A percentile compares a stretch with the other conserved stretches of the same genome.
These are phyloP conservation scores for Tyto alba DNA, from an alignment of 2,113 vertebrate species.

Conservation along the genomic window DNA sequence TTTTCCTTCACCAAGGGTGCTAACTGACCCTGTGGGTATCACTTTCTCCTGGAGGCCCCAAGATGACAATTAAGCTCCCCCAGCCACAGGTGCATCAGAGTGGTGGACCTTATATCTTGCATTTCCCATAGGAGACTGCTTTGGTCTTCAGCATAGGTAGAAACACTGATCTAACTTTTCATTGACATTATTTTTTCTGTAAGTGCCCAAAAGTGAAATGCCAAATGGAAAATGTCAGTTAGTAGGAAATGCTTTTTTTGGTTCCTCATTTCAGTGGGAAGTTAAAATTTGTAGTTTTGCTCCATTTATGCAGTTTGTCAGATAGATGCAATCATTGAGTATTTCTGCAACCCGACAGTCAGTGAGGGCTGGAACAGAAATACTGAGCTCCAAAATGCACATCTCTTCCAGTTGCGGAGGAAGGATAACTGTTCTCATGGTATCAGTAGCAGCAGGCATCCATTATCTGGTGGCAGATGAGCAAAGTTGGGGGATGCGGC, in stretches of 20 bases:
- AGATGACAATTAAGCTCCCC: not conserved
- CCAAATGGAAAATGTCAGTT: not conserved
- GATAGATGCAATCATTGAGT: not conserved
- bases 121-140: not conserved
- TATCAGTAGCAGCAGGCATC: not conserved
- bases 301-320: not conserved
- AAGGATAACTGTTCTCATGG: not conserved
- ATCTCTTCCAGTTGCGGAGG: not conserved
- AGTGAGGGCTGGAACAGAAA: not conserved
- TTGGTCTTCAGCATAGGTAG: not conserved
- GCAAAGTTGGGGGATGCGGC: not conserved
- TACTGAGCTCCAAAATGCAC: not conserved
- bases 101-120: not conserved
- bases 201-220: not conserved
- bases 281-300: not conserved
- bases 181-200: not conserved
- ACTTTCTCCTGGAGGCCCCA: not conserved
- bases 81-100: rapidly evolving
- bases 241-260: not conserved
- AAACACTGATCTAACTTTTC: not conserved
- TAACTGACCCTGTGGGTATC: not conserved
- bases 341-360: not conserved
- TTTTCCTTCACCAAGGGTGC: not conserved
- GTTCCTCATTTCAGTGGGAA: not conserved
- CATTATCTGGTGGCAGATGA: not conserved